Evolutionary conservation across 2,888 invertebrate species (phyloP).

Genomic region (Drosophila borborema): DNA sequence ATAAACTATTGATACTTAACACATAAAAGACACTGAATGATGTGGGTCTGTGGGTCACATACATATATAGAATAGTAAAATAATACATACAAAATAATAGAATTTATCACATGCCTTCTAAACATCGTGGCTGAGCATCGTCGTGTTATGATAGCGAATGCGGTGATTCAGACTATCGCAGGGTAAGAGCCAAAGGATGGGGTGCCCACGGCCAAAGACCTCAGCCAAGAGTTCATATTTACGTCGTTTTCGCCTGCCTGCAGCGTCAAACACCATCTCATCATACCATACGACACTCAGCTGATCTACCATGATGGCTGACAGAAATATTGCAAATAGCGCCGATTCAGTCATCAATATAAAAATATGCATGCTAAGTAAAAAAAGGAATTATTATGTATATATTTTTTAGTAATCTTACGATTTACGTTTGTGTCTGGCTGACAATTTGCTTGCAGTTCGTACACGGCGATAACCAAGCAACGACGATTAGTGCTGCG

Average conservation of each 20-base stretch:
- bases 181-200: neutral
- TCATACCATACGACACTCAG: neutral
- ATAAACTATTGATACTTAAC: no score
- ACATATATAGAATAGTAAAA: no score
- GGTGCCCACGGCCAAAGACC: neutral
- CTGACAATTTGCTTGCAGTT: conserved; percentile 88
- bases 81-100: no score
- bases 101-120: no score
- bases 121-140: no score
- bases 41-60: no score
- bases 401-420: neutral
- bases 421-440: conserved; percentile 89
- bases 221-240: no score
- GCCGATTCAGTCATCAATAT: neutral
- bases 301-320: neutral
- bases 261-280: neutral
- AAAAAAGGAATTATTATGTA: neutral
- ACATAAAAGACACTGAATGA: no score
- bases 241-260: no score
- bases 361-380: neutral
- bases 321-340: neutral
- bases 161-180: neutral
- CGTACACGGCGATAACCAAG: conserved; percentile 90
- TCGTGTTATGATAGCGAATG: no score
- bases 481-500: conserved; percentile 89